Percentiles rank a stretch among this genome's conserved stretches.
phyloP scores from a whole-genome alignment of 2,113 vertebrate species.

The Dipodomys ordii region DNA sequence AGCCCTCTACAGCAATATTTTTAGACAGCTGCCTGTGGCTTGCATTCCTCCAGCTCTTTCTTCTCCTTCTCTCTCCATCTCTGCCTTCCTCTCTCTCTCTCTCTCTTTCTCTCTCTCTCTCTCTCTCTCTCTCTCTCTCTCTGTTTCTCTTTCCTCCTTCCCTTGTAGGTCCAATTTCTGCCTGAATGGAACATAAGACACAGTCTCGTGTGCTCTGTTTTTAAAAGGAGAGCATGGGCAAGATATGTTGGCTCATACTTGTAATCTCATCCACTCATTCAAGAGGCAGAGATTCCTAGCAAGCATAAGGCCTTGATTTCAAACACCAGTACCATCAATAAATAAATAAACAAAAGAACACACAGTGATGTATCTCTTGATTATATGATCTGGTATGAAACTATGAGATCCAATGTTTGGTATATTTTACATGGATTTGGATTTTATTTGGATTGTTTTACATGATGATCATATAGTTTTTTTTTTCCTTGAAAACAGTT shows the following conservation, averaged over 20 bases:
- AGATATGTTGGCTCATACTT: no score
- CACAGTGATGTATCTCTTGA: conserved; percentile 8
- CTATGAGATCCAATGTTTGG: not conserved
- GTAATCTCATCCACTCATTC: no score
- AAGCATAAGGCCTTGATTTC: no score
- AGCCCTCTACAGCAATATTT: not conserved
- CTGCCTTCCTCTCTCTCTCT: not conserved
- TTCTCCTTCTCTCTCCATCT: no score
- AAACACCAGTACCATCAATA: no score
- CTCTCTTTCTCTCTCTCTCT: not conserved
- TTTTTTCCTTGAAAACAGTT: conserved; percentile 7
- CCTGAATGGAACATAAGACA: conserved; percentile 5
- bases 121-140: not conserved
- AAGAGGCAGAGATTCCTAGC: no score
- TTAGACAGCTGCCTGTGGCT: not conserved
- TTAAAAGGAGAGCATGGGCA: not conserved
- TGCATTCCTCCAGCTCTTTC: not conserved
- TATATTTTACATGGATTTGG: conserved; percentile 4
- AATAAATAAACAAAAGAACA: not conserved
- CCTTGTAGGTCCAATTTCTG: not conserved
- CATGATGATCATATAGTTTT: not conserved
- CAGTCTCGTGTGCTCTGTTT: not conserved
- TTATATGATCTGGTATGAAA: not conserved
- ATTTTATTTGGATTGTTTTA: conserved; percentile 5
- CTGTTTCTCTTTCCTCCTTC: not conserved